phyloP scores from a whole-genome alignment of 2,797 vertebrate genomes.

The Darevskia nairensis region DNA sequence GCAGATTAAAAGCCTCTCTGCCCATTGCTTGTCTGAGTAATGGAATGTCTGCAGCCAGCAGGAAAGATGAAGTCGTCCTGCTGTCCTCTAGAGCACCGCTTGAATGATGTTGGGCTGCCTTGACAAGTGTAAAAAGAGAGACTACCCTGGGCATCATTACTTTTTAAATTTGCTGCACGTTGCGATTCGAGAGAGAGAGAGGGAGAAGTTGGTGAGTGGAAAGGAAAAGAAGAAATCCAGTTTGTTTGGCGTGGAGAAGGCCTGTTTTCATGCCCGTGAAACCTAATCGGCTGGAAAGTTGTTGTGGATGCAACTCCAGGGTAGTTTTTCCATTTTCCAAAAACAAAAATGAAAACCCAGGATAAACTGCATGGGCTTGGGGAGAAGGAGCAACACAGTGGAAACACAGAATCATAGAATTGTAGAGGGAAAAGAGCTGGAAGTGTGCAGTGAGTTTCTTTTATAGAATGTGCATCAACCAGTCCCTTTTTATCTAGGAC shows the following conservation, averaged over 20 bases:
- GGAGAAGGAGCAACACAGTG: background rate
- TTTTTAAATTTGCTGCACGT: slow-evolving; percentile 68
- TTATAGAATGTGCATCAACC: background rate
- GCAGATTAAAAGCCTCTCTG: slow-evolving; percentile 36
- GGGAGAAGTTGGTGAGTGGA: slow-evolving; percentile 30
- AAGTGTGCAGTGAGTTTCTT: background rate
- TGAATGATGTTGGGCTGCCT: slow-evolving; percentile 55
- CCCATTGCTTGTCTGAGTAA: slow-evolving; percentile 54
- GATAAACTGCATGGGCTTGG: background rate
- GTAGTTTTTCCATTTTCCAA: background rate
- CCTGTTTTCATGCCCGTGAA: slow-evolving; percentile 26
- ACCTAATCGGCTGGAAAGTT: slow-evolving; percentile 9
- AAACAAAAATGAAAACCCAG: background rate
- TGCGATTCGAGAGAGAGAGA: slow-evolving; percentile 57
- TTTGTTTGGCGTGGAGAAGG: background rate
- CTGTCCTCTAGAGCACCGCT: slow-evolving; percentile 67
- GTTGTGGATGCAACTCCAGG: background rate
- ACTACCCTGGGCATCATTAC: slow-evolving; percentile 61
- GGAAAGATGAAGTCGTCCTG: slow-evolving; percentile 71
- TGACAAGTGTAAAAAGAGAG: slow-evolving; percentile 70
- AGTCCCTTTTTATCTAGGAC: background rate
- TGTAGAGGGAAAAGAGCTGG: background rate
- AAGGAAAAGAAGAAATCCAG: slow-evolving; percentile 2
- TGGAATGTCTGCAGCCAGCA: slow-evolving; percentile 60
- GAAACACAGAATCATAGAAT: background rate